phyloP scores from a whole-genome alignment of 1,140 invertebrate species.

The Drosophila kikkawai region DNA sequence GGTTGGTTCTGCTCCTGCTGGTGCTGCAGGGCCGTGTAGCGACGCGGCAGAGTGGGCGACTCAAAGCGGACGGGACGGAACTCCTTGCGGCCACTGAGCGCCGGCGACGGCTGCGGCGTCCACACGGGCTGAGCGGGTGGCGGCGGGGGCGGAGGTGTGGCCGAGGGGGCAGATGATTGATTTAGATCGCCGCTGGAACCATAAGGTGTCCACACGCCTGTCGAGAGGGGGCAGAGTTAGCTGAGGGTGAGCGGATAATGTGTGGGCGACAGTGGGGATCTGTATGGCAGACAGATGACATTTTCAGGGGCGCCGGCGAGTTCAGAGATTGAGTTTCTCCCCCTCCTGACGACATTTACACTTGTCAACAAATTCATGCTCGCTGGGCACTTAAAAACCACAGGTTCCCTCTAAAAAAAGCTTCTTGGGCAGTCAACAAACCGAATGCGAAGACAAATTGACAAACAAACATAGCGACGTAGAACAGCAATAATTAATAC shows the following conservation, averaged over 20 bases:
- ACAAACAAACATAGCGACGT: conserved; percentile 82
- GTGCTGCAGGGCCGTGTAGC: conserved; percentile 73
- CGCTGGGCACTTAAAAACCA: conserved; percentile 23
- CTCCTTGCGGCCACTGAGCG: conserved; percentile 88
- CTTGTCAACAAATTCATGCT: conserved; percentile 79
- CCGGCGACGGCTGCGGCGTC: conserved; percentile 86
- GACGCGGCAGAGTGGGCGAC: conserved; percentile 88
- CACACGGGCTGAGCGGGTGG: conserved; percentile 89
- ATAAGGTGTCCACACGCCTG: conserved; percentile 83
- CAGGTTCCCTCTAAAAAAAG: conserved; percentile 56
- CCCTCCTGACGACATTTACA: conserved; percentile 63
- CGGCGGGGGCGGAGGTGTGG: conserved; percentile 85
- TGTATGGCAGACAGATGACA: conserved; percentile 62
- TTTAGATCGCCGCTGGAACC: conserved; percentile 71
- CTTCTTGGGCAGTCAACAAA: conserved; percentile 72
- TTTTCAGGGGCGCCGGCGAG: conserved; percentile 71
- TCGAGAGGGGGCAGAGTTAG: conserved; percentile 33
- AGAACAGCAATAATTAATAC: conserved; percentile 83
- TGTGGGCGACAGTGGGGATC: conserved; percentile 5
- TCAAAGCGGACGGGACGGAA: conserved; percentile 92
- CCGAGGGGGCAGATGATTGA: conserved; percentile 45
- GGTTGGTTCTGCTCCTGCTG: conserved; percentile 34
- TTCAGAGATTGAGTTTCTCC: conserved; percentile 68
- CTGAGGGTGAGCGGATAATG: conserved; percentile 1
- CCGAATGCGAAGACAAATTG: conserved; percentile 78